Evolutionary conservation across 1,140 invertebrate genomes (phyloP).

Genomic region (Archegozetes longisetosus): DNA sequence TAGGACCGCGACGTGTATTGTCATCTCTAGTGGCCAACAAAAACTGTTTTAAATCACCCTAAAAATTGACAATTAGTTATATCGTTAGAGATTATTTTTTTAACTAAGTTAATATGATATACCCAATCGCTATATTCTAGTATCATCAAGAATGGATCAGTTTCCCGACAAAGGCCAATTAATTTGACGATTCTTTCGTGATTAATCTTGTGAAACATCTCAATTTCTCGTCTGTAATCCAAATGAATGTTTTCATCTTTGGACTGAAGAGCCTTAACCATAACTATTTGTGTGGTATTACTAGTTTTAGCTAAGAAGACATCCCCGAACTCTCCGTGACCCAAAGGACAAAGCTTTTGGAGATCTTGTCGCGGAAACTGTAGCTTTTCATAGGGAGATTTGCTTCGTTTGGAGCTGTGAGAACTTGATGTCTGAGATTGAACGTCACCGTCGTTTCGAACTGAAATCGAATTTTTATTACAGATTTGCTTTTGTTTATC

Average conservation of each 20-base stretch:
- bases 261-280: slow-evolving; percentile 55
- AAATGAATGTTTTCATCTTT: slow-evolving; percentile 53
- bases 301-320: slow-evolving; percentile 54
- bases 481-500: not conserved
- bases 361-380: slow-evolving; percentile 51
- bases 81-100: too few relatives aligned
- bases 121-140: too few relatives aligned
- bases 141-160: too few relatives aligned
- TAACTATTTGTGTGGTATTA: slow-evolving; percentile 33
- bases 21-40: too few relatives aligned
- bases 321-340: slow-evolving; percentile 77
- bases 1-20: too few relatives aligned
- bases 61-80: too few relatives aligned
- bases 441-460: slow-evolving; percentile 52
- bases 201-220: too few relatives aligned
- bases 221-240: not conserved
- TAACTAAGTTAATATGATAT: too few relatives aligned
- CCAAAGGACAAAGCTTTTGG: slow-evolving; percentile 59
- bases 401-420: slow-evolving; percentile 41
- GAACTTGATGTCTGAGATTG: slow-evolving; percentile 42
- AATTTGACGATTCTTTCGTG: too few relatives aligned
- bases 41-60: too few relatives aligned
- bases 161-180: too few relatives aligned
- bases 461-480: not conserved
- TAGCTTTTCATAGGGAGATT: slow-evolving; percentile 51